Percentiles rank a stretch among this genome's conserved stretches.
Conservation (phyloP, 2,888 invertebrate species). For the Plagiodera versicolora region DNA sequence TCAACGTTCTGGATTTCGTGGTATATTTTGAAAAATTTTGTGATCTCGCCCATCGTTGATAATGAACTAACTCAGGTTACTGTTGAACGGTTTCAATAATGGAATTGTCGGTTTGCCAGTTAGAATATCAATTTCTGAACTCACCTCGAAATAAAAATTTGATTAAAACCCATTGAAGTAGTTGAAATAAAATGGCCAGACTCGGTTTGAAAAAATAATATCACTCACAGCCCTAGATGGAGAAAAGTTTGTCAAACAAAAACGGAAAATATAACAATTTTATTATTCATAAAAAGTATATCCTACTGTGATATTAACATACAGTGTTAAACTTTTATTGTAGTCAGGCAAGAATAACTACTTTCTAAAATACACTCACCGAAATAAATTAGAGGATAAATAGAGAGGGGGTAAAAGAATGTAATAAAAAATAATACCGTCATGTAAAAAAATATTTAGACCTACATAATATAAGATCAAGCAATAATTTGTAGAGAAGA, state of each 20-base stretch:
- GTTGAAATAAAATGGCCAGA: too few relatives aligned
- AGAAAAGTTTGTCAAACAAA: background rate
- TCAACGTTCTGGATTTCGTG: too few relatives aligned
- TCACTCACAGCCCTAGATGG: background rate
- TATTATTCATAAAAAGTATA: conserved; percentile 48
- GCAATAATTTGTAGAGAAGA: conserved; percentile 7
- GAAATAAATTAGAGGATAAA: conserved; percentile 40
- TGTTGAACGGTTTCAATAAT: too few relatives aligned
- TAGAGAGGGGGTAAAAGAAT: too few relatives aligned
- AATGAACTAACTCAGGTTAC: too few relatives aligned
- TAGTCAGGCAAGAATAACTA: conserved; percentile 46
- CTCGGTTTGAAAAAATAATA: too few relatives aligned
- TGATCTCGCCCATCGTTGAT: too few relatives aligned
- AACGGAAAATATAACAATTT: conserved; percentile 51
- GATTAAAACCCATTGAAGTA: too few relatives aligned
- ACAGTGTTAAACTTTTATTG: conserved; percentile 40
- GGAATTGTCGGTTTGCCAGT: too few relatives aligned
- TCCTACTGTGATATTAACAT: conserved; percentile 47
- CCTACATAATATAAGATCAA: conserved; percentile 4
- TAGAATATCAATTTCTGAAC: too few relatives aligned
- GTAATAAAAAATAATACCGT: conserved; percentile 29
- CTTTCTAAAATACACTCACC: conserved; percentile 31
- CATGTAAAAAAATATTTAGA: background rate
- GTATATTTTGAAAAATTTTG: too few relatives aligned
- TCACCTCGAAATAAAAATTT: too few relatives aligned